Evolutionary conservation across 2,113 vertebrate species (phyloP), one percentile per base, ranked within the genome.

Genomic region (Gymnogyps californianus): DNA sequence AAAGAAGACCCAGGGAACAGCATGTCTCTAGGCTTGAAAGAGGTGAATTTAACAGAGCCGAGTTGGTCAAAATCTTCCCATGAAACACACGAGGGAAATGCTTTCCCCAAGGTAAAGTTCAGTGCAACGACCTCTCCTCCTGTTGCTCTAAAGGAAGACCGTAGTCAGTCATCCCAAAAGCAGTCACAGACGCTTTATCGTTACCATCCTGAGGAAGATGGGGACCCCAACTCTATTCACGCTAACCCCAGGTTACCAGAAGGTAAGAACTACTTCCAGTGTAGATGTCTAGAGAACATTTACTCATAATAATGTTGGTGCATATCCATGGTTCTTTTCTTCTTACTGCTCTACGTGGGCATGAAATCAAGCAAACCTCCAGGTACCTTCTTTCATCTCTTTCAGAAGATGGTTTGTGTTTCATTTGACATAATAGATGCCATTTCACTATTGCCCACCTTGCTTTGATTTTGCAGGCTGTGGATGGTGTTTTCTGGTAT

Each of bases 191-290:
- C 86, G 0, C 86, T 98, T 54, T 58, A 95, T 76, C 98, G 77
- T 19, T 94, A 95, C 91, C 97, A 87, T 9, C 66, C 97, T 1
- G 98, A 98, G 78, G 98, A 98, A 44, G 97, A 98, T 3, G 83
- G 95, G 29, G 97, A 97, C 87, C 98, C 98, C 86, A 98, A 98
- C 86, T 98, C 98, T 11, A 97, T 98, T 81, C 95, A 98, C 6
- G 74, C 96, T 47, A 87, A 89, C 47, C 93, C 93, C 93, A 97
- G 97, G 94, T 74, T 95, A 19, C 80, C 97, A 49, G 97, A 97
- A 97, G 99, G 99, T 99, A 97, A 99, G 99, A 46, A 8, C 38
- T 12, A 2, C 52, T 46, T 54, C 26, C n/a, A 2, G 31, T 9
- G 19, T 26, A 5, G 52, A 18, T 74, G 62, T 32, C 54, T 69